Conservation (phyloP, 2,888 invertebrate species). For the Drosophila mettleri region DNA sequence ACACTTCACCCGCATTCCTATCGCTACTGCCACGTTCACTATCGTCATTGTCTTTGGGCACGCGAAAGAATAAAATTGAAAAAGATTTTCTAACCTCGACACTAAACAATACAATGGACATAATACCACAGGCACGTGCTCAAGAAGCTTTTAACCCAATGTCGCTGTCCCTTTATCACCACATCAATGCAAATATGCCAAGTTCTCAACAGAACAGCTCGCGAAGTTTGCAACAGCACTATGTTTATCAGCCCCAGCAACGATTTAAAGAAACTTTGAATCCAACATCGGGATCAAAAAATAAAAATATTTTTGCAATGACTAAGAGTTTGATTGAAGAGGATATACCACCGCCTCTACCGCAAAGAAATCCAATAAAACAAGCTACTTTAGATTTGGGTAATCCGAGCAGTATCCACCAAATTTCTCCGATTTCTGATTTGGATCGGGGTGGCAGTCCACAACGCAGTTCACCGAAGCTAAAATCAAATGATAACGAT, state of each 20-base stretch:
- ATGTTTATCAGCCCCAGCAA: conserved; percentile 67
- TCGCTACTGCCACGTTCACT: conserved; percentile 85
- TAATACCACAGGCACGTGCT: conserved; percentile 73
- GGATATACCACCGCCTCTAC: conserved; percentile 86
- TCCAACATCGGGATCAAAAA: conserved; percentile 62
- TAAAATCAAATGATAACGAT: conserved; percentile 16
- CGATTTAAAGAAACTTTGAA: conserved; percentile 78
- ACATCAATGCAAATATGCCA: conserved; percentile 38
- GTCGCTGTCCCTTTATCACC: conserved; percentile 79
- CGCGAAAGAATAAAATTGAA: conserved; percentile 84
- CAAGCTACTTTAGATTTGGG: conserved; percentile 74
- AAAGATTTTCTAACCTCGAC: conserved; percentile 84
- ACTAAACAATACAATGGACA: conserved; percentile 81
- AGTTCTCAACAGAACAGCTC: conserved; percentile 62
- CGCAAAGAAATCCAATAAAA: conserved; percentile 86
- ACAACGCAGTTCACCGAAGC: conserved; percentile 60
- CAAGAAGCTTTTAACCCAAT: conserved; percentile 65
- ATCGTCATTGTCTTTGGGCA: conserved; percentile 85
- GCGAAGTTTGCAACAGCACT: conserved; percentile 57
- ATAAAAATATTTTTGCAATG: conserved; percentile 82
- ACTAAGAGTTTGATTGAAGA: conserved; percentile 81
- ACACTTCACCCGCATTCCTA: conserved; percentile 84
- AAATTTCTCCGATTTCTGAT: conserved; percentile 83
- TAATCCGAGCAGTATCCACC: conserved; percentile 51
- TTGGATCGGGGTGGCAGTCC: conserved; percentile 82